Percentiles rank a stretch among this genome's conserved stretches.
phyloP scores from a whole-genome alignment of 1,140 invertebrate species.

The Acromyrmex echinatior region DNA sequence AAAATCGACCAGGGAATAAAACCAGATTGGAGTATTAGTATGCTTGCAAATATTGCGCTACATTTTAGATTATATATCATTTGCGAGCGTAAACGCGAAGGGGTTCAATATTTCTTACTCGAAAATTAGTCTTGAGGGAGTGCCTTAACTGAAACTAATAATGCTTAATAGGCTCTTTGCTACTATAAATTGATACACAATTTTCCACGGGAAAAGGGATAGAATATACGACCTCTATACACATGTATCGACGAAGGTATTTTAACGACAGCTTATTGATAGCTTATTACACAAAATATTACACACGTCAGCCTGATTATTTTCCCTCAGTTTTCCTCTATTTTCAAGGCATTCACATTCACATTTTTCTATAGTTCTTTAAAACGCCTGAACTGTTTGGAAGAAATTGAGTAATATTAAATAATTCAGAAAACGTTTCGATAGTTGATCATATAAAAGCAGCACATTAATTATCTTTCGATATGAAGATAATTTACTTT shows the following conservation, averaged over 20 bases:
- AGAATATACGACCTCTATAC: neutral
- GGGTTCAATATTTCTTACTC: slow-evolving; percentile 10
- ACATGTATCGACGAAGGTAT: slow-evolving; percentile 23
- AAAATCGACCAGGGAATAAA: slow-evolving; percentile 5
- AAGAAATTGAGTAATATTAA: neutral
- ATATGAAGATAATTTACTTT: neutral
- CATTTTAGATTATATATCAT: slow-evolving; percentile 31
- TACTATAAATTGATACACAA: slow-evolving; percentile 7
- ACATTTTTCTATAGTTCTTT: neutral
- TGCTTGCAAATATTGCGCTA: slow-evolving; percentile 14
- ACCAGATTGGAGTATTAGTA: neutral
- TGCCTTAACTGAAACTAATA: slow-evolving; percentile 36
- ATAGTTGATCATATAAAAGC: slow-evolving; percentile 12
- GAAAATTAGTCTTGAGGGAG: slow-evolving; percentile 15
- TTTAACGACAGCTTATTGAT: slow-evolving; percentile 70
- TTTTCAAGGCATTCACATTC: slow-evolving; percentile 33
- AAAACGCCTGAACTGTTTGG: neutral
- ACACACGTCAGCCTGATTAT: slow-evolving; percentile 55
- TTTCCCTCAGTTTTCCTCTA: slow-evolving; percentile 57
- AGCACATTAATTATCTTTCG: neutral
- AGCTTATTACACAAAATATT: slow-evolving; percentile 70
- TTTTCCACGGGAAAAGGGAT: slow-evolving; percentile 14
- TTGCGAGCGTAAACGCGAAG: neutral
- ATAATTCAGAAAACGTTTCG: slow-evolving; percentile 1
- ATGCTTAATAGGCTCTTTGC: slow-evolving; percentile 19